Evolutionary conservation across 2,113 vertebrate species (phyloP), one percentile per base, ranked within the genome.

Genomic region (Mesocricetus auratus): DNA sequence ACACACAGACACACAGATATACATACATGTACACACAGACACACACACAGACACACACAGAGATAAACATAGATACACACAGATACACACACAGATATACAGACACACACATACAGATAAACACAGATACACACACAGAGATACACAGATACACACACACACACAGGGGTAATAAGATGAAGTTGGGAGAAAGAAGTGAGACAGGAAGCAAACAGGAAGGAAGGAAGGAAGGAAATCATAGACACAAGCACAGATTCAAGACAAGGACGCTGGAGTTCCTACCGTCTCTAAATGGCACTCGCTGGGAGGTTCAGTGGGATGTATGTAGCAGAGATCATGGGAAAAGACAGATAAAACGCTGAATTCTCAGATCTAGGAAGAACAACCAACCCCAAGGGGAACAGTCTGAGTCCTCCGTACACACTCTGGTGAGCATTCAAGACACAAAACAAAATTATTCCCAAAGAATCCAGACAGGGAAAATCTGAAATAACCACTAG

Each of bases 341-440:
- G 75, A 22, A 56, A 81, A 56, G 19, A 56, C 9, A 56, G 19
- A n/a, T 11, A 56, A 69, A 71, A 75, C 33, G 2, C 60, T 56
- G 12, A 77, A 94, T 86, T 82, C 58, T 77, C 68, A 16, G 21
- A 75, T 81, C 75, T 11, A 71, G 66, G 74, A 87, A 94, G 42
- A 12, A 36, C 17, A 78, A 12, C 62, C 47, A 86, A 64, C 1
- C 31, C 10, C 36, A 82, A 62, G 17, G n/a, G 45, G 53, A 16
- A 39, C 39, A 60, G 77, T n/a, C 89, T 68, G 88, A 10, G 13
- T 94, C 9, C 64, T 66, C 19, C 24, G 53, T 62, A 73, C 26
- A 91, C 47, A 17, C 56, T 83, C 73, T 93, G n/a, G 74, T 91
- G 69, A 90, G 73, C 88, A n/a, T 68, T 79, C 29, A 81, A 95